These are phyloP conservation scores for Melanerpes aurifrons DNA, from an alignment of 2,113 vertebrate genomes.

Conservation along the genomic window DNA sequence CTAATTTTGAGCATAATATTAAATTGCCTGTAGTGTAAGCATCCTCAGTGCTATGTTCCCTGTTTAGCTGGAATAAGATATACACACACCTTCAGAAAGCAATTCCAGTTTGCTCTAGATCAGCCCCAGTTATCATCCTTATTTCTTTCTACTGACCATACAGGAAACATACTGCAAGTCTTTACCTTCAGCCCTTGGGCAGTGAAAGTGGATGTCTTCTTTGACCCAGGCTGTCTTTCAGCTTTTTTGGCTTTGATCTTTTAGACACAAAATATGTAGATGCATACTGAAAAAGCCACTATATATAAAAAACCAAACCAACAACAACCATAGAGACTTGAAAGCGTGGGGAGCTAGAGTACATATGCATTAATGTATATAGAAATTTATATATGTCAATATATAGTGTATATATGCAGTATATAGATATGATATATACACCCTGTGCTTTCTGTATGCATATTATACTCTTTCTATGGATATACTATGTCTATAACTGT, in stretches of 20 bases:
- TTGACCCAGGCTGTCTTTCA: not conserved
- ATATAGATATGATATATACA: not conserved
- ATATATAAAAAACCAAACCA: not conserved
- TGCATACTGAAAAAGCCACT: not conserved
- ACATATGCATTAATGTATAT: not conserved
- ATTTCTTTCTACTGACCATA: not conserved
- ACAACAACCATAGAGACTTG: rapidly evolving
- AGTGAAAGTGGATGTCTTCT: not conserved
- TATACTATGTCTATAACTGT: not conserved
- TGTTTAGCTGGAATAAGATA: not conserved
- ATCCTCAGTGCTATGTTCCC: not conserved
- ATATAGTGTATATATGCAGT: not conserved
- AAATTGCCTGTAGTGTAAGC: not conserved
- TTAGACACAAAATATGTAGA: not conserved
- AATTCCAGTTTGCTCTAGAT: not conserved
- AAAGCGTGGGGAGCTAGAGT: not conserved
- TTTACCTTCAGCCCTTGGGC: not conserved
- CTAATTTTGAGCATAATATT: not conserved
- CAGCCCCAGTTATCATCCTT: rapidly evolving
- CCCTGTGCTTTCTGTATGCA: not conserved
- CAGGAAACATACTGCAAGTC: not conserved
- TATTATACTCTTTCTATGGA: not conserved
- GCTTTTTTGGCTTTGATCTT: not conserved
- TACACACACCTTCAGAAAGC: not conserved
- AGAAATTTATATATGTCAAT: not conserved